These are phyloP conservation scores for Chrysomela aeneicollis DNA, from an alignment of 2,888 invertebrate species.

Conservation along the genomic window DNA sequence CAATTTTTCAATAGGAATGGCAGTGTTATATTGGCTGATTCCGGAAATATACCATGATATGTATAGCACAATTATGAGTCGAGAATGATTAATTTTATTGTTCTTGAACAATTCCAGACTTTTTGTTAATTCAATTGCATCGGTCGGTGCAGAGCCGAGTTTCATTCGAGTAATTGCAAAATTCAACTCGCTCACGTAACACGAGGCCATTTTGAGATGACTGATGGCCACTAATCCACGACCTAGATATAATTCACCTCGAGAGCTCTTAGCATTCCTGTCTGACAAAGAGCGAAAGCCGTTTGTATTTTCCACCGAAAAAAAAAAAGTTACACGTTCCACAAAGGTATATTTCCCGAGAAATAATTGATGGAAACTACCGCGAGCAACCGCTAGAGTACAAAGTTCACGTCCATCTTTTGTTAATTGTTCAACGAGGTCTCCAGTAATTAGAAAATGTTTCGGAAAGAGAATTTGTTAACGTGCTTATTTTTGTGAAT, in stretches of 20 bases:
- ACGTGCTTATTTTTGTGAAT: no score
- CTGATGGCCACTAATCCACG: not conserved
- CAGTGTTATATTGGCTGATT: no score
- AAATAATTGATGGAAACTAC: not conserved
- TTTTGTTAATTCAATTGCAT: no score
- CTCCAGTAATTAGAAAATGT: conserved; percentile 1
- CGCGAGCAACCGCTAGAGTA: not conserved
- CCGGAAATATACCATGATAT: no score
- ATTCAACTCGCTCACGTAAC: no score
- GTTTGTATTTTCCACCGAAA: not conserved
- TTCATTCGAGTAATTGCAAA: no score
- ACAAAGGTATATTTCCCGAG: not conserved
- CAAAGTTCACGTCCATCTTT: conserved; percentile 2
- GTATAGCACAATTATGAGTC: no score
- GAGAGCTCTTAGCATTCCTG: not conserved
- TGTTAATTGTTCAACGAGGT: conserved; percentile 12
- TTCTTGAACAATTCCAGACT: no score
- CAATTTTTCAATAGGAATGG: no score
- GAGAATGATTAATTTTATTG: not conserved
- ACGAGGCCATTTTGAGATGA: no score
- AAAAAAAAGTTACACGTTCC: not conserved
- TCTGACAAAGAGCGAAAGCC: not conserved
- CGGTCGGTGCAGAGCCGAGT: no score
- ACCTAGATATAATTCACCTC: not conserved
- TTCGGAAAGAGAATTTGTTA: not conserved